A percentile compares a stretch with the other conserved stretches of the same genome.
These are phyloP conservation scores for Myocastor coypus DNA, from an alignment of 2,113 vertebrate species.

Conservation along the genomic window DNA sequence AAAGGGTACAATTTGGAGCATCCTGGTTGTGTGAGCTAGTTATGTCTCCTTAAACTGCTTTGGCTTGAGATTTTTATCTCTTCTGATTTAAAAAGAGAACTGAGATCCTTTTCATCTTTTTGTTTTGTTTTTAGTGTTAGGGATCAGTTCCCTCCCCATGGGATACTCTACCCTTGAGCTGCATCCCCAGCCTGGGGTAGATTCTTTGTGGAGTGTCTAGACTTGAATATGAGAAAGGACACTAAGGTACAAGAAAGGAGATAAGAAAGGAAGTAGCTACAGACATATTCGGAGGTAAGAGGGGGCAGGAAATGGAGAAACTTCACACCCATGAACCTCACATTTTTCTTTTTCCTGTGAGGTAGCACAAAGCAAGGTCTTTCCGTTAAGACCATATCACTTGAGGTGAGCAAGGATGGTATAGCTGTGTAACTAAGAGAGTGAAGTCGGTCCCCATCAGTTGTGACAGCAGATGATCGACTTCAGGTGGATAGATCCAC, in stretches of 20 bases:
- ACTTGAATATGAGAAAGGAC: neutral
- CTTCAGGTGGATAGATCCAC: neutral
- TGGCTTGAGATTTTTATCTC: neutral
- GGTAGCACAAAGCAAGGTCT: neutral
- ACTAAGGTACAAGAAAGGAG: neutral
- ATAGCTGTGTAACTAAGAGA: neutral
- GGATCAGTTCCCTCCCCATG: neutral
- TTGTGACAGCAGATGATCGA: neutral
- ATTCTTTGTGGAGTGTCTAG: constrained; percentile 30
- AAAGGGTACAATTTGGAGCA: neutral
- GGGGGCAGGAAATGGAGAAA: neutral
- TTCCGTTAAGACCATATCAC: neutral
- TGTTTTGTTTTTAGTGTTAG: neutral
- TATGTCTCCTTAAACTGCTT: neutral
- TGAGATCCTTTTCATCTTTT: neutral
- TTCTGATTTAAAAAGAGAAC: neutral
- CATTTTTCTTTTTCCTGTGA: neutral
- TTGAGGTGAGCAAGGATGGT: neutral
- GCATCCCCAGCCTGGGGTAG: neutral
- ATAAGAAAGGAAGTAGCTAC: neutral
- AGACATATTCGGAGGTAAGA: neutral
- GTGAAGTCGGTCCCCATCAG: neutral
- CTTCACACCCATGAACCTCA: neutral
- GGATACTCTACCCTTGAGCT: neutral
- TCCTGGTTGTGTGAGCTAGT: neutral